These are phyloP conservation scores for Scophthalmus maximus DNA, from an alignment of 2,113 vertebrate species.

Conservation along the genomic window DNA sequence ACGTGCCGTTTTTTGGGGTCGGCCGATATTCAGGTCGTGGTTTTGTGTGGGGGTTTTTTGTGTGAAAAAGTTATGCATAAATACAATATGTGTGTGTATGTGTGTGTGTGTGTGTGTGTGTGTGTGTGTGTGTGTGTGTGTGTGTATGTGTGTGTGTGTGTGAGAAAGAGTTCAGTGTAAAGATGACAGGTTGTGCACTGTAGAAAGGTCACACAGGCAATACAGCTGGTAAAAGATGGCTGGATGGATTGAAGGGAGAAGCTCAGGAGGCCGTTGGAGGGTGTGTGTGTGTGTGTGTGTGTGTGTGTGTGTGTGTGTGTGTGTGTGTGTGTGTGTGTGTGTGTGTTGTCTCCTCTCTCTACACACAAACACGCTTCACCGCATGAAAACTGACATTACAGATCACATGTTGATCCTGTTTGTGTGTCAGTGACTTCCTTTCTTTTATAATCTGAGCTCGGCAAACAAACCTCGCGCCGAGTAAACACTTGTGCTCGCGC, in stretches of 20 bases:
- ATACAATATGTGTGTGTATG: neutral
- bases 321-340: too few species aligned
- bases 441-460: neutral
- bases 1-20: too few species aligned
- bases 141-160: neutral
- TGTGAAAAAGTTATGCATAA: too few species aligned
- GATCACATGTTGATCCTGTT: neutral
- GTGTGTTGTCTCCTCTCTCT: too few species aligned
- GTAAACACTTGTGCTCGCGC: constrained; percentile 28
- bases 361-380: too few species aligned
- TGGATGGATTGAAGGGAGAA: constrained; percentile 37
- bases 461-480: neutral
- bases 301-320: constrained; percentile 2
- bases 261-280: constrained; percentile 26
- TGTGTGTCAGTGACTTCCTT: too few species aligned
- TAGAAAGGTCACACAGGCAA: constrained; percentile 68
- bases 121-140: neutral
- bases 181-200: constrained; percentile 50
- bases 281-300: constrained; percentile 6
- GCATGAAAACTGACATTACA: too few species aligned
- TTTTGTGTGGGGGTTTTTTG: too few species aligned
- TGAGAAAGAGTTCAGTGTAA: constrained; percentile 36
- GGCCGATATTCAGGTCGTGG: too few species aligned
- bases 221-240: constrained; percentile 52
- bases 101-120: constrained; percentile 6